Conservation (phyloP, 2,888 invertebrate genomes). For the Ellobium chinense region DNA sequence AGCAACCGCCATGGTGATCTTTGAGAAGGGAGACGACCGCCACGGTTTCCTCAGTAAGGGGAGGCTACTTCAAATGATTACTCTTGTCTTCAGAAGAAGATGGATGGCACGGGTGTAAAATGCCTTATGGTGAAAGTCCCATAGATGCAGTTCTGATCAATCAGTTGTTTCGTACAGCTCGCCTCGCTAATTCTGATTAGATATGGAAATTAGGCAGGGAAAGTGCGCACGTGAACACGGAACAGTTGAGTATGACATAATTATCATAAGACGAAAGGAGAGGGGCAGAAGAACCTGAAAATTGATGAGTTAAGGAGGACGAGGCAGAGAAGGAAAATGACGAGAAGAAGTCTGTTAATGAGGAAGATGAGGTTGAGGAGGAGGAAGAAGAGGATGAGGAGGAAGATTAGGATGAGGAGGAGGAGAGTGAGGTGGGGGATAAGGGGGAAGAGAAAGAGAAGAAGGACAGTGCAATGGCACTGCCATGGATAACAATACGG, state of each 20-base stretch:
- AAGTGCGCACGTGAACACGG: background rate
- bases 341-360: background rate
- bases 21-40: constrained; percentile 17
- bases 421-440: background rate
- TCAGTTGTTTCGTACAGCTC: background rate
- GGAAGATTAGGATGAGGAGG: background rate
- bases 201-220: constrained; percentile 8
- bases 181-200: constrained; percentile 6
- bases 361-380: background rate
- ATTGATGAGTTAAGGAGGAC: background rate
- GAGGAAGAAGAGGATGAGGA: background rate
- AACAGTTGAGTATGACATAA: background rate
- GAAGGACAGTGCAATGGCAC: too few species aligned
- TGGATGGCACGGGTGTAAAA: constrained; percentile 6
- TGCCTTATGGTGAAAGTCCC: constrained; percentile 14
- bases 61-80: constrained; percentile 30
- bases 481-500: too few species aligned
- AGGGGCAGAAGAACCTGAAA: background rate
- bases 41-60: background rate
- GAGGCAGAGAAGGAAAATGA: background rate
- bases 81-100: constrained; percentile 29
- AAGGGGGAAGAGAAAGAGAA: too few species aligned
- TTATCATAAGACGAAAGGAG: background rate
- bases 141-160: constrained; percentile 9
- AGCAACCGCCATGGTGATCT: constrained; percentile 12